Conservation (phyloP, 2,113 vertebrate genomes). For the Sorex fumeus region DNA sequence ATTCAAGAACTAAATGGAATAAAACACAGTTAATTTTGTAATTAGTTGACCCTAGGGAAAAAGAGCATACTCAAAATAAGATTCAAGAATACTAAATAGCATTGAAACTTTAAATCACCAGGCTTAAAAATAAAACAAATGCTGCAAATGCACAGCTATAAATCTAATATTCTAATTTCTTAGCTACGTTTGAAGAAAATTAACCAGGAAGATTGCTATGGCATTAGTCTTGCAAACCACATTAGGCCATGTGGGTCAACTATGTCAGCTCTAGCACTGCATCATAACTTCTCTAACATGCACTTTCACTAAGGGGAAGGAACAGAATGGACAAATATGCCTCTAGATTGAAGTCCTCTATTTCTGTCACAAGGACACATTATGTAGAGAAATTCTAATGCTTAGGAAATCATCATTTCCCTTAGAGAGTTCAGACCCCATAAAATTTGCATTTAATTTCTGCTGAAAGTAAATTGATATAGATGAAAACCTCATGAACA, state of each 20-base stretch:
- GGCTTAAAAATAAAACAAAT: conserved; percentile 41
- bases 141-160: background rate
- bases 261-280: conserved; percentile 5
- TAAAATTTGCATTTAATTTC: conserved; percentile 49
- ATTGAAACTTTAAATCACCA: conserved; percentile 47
- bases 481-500: conserved; percentile 50
- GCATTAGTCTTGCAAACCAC: conserved; percentile 24
- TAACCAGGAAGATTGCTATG: background rate
- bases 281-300: background rate
- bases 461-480: conserved; percentile 51
- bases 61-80: background rate
- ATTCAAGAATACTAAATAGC: conserved; percentile 20
- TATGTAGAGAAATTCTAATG: conserved; percentile 19
- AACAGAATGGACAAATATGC: background rate
- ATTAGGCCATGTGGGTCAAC: background rate
- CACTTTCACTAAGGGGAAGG: conserved; percentile 15
- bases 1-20: background rate
- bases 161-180: conserved; percentile 28
- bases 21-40: conserved; percentile 25
- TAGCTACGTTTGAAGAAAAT: conserved; percentile 50
- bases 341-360: conserved; percentile 14
- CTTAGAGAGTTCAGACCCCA: conserved; percentile 13
- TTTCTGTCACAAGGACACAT: conserved; percentile 3
- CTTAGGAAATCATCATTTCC: conserved; percentile 29
- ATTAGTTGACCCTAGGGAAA: conserved; percentile 12